Evolutionary conservation across 2,888 invertebrate genomes (phyloP).

Genomic region (Caenorhabditis sp.): DNA sequence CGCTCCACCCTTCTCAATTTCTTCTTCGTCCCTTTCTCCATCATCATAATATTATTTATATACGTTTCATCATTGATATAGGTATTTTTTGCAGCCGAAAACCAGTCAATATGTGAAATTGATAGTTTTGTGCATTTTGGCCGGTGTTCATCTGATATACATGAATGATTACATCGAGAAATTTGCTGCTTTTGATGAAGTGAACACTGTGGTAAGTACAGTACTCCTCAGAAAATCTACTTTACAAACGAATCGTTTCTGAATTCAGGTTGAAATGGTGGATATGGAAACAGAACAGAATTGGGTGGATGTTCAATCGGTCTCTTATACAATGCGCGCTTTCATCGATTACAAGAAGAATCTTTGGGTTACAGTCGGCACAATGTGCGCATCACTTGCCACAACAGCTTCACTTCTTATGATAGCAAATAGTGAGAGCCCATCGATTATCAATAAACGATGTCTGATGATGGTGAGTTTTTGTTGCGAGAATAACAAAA

Average conservation of each 20-base stretch:
- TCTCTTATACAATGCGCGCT: constrained; percentile 21
- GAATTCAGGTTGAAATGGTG: constrained; percentile 1
- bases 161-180: constrained; percentile 51
- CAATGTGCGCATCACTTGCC: constrained; percentile 66
- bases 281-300: background rate
- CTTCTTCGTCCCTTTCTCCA: background rate
- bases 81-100: constrained; percentile 47
- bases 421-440: constrained; percentile 32
- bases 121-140: constrained; percentile 58
- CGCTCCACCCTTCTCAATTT: background rate
- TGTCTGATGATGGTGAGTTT: background rate
- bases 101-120: constrained; percentile 63
- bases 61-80: background rate
- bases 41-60: background rate
- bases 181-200: constrained; percentile 41
- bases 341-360: constrained; percentile 64
- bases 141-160: constrained; percentile 63
- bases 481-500: no score
- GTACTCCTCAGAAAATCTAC: no score
- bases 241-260: no score
- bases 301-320: constrained; percentile 4
- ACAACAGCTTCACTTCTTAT: constrained; percentile 63
- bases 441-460: background rate
- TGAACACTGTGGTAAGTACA: constrained; percentile 20
- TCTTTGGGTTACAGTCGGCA: constrained; percentile 67